Evolutionary conservation across 2,888 invertebrate genomes (phyloP), one percentile per base, ranked within the genome.

Genomic region (Hermodice carunculata): DNA sequence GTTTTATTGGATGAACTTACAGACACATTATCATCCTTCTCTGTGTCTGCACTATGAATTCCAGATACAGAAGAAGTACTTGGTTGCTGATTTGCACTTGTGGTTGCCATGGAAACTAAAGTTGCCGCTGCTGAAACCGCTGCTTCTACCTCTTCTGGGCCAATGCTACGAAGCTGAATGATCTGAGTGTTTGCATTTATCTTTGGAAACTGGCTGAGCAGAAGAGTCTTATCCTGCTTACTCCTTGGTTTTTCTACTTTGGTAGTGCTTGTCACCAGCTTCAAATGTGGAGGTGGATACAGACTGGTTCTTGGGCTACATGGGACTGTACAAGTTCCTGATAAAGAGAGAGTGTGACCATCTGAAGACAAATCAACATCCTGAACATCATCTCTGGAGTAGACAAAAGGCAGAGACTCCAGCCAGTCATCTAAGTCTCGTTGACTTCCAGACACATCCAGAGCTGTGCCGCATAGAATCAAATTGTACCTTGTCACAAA

Each of bases 401-500:
- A 51, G 11, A 29, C 51, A 29, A 28, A 29, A 29, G 51, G 51
- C 31, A n/a, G 3, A 22, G 22, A 32, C 40, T 53, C 53, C 46
- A n/a, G 43, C 24, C 42, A 22, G 3, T 65, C 63, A 22, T 64
- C 66, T 26, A 28, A 40, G 29, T 57, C 48, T 26, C 40, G 40
- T 28, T 48, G 49, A 29, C 14, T 40, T 32, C 43, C 64, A 31
- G 28, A n/a, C 44, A 77, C 49, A 28, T 76, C 73, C 4, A 78
- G 63, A 14, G 68, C 72, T 0, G 77, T 76, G 4, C 75, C 72
- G 26, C 72, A 61, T 3, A 70, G 69, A 31, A 74, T 72, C 5
- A 80, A 61, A n/a, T 75, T 66, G 59, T 74, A 79, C 46, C 80
- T 64, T 1, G 79, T 79, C 6, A 80, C 78, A 61, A 81, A 76